Conservation (phyloP, 2,888 invertebrate genomes). For the Cantharis flavilabris region DNA sequence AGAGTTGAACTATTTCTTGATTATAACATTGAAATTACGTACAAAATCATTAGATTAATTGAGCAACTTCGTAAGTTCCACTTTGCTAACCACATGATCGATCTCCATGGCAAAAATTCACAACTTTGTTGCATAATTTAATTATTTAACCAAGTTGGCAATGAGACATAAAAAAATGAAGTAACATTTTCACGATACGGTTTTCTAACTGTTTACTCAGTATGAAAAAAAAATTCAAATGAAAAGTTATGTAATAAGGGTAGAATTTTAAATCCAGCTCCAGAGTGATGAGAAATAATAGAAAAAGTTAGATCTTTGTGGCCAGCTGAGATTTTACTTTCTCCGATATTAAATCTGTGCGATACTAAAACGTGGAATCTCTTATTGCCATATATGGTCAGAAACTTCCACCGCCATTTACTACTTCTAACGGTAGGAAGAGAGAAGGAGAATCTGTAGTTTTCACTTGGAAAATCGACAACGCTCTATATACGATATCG, state of each 20-base stretch:
- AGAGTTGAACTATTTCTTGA: background rate
- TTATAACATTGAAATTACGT: background rate
- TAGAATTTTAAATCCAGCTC: background rate
- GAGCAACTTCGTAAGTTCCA: background rate
- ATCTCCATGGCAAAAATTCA: background rate
- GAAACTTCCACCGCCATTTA: background rate
- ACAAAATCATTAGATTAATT: background rate
- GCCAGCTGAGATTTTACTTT: background rate
- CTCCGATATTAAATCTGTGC: constrained; percentile 1
- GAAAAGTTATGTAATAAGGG: background rate
- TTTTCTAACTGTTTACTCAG: background rate
- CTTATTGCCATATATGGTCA: constrained; percentile 22
- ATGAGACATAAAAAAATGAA: background rate
- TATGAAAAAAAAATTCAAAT: background rate
- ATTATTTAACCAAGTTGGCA: background rate
- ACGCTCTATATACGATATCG: background rate
- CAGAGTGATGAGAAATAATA: background rate
- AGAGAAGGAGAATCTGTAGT: background rate
- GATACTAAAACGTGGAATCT: constrained; percentile 1
- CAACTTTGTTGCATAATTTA: background rate
- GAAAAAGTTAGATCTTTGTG: background rate
- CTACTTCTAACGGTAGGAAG: background rate
- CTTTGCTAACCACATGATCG: background rate
- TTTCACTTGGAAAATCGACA: constrained; percentile 17
- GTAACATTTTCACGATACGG: background rate